Conservation (phyloP, 2,888 invertebrate genomes). For the Coelinius sp. region DNA sequence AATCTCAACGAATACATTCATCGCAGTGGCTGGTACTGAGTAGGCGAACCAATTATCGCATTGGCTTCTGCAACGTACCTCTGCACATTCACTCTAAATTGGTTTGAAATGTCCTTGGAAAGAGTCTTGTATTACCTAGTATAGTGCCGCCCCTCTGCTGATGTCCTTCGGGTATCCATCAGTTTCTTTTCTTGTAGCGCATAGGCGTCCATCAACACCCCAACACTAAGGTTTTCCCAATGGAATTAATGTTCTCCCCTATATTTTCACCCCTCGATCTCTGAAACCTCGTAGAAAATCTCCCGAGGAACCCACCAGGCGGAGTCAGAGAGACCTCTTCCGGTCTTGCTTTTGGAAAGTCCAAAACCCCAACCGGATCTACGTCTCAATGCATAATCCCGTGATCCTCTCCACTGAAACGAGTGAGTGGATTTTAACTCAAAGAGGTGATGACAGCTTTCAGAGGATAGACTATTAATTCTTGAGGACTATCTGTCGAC, state of each 20-base stretch:
- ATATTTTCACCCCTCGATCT: neutral
- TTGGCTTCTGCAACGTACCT: slow-evolving; percentile 16
- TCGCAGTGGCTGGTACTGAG: slow-evolving; percentile 56
- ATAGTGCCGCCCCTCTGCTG: neutral
- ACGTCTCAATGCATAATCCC: slow-evolving; percentile 4
- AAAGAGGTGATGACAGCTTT: neutral
- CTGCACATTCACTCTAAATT: neutral
- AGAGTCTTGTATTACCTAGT: neutral
- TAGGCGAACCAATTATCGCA: slow-evolving; percentile 64
- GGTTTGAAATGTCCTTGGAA: neutral
- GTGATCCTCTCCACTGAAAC: neutral
- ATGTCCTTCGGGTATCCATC: slow-evolving; percentile 11
- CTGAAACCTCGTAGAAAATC: neutral
- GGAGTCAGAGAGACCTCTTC: slow-evolving; percentile 16
- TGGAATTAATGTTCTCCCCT: neutral
- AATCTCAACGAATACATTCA: slow-evolving; percentile 69
- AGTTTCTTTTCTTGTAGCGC: neutral
- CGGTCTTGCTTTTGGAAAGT: slow-evolving; percentile 12
- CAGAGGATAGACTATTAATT: neutral
- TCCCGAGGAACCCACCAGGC: slow-evolving; percentile 5
- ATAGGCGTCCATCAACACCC: neutral
- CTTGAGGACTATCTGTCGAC: neutral
- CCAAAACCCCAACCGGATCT: slow-evolving; percentile 25
- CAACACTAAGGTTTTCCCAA: slow-evolving; percentile 6
- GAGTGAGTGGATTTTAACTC: slow-evolving; percentile 8